These are phyloP conservation scores for Oenanthe melanoleuca DNA, from an alignment of 2,113 vertebrate species.

Conservation along the genomic window DNA sequence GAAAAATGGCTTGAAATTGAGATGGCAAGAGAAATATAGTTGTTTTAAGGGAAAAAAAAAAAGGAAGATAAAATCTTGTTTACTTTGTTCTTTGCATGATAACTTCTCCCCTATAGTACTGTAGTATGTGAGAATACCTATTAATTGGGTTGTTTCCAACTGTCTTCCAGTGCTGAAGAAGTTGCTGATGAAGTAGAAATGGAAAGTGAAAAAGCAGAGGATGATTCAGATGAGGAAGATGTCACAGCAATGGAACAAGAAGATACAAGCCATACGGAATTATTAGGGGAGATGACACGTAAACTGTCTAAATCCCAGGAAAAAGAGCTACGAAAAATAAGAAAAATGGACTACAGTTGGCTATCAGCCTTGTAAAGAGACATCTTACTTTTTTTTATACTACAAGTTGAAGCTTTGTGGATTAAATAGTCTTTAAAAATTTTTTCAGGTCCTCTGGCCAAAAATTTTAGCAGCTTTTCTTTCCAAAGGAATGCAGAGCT, in stretches of 20 bases:
- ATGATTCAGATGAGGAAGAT: conserved; percentile 82
- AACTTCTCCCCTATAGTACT: background rate
- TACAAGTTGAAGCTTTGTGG: background rate
- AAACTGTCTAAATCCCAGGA: conserved; percentile 81
- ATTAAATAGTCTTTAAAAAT: conserved; percentile 9
- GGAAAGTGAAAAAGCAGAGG: conserved; percentile 84
- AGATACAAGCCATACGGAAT: conserved; percentile 10
- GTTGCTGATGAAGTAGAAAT: conserved; percentile 78
- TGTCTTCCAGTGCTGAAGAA: conserved; percentile 55
- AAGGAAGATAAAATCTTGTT: background rate
- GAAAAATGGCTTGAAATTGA: background rate
- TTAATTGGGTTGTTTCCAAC: background rate
- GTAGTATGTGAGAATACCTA: background rate
- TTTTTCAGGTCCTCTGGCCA: background rate
- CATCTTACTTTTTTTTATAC: background rate
- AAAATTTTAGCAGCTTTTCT: background rate
- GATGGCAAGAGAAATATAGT: background rate
- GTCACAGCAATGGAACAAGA: conserved; percentile 38
- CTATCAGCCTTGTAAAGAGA: conserved; percentile 60
- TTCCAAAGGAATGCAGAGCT: background rate
- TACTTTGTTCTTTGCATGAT: background rate
- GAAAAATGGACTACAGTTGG: conserved; percentile 89
- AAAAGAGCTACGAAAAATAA: conserved; percentile 84
- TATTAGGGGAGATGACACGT: background rate
- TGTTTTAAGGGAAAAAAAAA: background rate